Conservation (phyloP, 2,113 vertebrate genomes). For the Stegostoma tigrinum region DNA sequence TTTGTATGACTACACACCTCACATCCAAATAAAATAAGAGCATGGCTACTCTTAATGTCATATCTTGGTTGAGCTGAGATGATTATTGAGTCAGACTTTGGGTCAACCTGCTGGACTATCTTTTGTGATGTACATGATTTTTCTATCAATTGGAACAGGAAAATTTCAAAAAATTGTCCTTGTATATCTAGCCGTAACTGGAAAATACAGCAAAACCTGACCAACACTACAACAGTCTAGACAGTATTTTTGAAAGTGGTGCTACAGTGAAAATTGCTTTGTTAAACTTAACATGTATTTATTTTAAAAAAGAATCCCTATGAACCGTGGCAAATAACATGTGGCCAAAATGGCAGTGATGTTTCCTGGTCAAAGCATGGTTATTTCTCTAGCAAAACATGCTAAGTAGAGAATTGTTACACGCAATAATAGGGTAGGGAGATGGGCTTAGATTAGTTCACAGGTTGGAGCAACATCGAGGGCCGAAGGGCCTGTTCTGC, state of each 20-base stretch:
- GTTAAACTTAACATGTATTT: background rate
- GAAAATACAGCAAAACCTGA: background rate
- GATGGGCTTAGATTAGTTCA: too few relatives aligned
- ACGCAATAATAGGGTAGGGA: too few relatives aligned
- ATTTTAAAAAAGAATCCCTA: too few relatives aligned
- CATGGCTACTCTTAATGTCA: background rate
- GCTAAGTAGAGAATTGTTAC: background rate
- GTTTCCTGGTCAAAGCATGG: background rate
- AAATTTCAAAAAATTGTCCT: background rate
- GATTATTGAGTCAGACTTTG: background rate
- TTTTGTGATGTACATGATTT: background rate
- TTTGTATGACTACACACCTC: background rate
- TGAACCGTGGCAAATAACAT: too few relatives aligned
- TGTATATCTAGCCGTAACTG: background rate
- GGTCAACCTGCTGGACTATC: background rate
- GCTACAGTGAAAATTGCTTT: background rate
- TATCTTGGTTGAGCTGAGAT: background rate
- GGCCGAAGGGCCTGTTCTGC: too few relatives aligned
- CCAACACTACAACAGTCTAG: background rate
- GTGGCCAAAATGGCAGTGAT: too few relatives aligned
- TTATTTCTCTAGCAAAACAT: background rate
- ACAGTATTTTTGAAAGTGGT: background rate
- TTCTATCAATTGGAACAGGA: background rate
- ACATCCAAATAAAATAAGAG: background rate
- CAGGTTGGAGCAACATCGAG: too few relatives aligned